phyloP scores from a whole-genome alignment of 2,797 vertebrate species.

The Bradypus variegatus region DNA sequence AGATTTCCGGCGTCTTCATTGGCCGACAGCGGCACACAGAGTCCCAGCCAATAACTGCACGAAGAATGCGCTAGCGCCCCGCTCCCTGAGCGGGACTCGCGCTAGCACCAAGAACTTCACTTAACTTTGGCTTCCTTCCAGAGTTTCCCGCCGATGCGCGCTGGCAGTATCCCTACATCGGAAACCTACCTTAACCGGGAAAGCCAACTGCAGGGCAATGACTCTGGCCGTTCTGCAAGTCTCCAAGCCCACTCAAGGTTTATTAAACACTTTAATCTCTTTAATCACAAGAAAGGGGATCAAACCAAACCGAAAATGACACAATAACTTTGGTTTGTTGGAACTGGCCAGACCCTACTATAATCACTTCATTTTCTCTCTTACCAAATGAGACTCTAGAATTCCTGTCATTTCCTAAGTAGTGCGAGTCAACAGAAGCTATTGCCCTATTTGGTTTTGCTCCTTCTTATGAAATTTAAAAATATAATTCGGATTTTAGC shows the following conservation, averaged over 20 bases:
- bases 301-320: not conserved
- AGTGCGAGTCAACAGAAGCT: not conserved
- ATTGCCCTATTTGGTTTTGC: not conserved
- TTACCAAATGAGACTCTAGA: not conserved
- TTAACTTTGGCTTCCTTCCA: constrained; percentile 50
- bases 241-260: not conserved
- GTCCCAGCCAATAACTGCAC: constrained; percentile 80
- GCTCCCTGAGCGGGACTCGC: constrained; percentile 12
- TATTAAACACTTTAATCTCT: not conserved
- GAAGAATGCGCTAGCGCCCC: constrained; percentile 58
- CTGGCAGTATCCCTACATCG: not conserved
- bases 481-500: constrained; percentile 12
- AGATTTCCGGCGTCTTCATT: constrained; percentile 73
- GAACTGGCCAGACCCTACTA: not conserved
- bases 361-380: constrained; percentile 4
- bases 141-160: constrained; percentile 24
- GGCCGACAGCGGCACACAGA: constrained; percentile 82
- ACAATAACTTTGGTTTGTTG: not conserved
- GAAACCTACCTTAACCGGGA: constrained; percentile 10
- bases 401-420: not conserved
- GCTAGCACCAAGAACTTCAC: constrained; percentile 52
- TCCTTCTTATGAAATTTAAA: constrained; percentile 23
- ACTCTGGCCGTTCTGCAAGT: not conserved
- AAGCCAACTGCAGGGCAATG: not conserved
- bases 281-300: not conserved